A percentile compares a stretch with the other conserved stretches of the same genome.
phyloP scores from a whole-genome alignment of 2,797 vertebrate genomes.

The Acipenser oxyrinchus region DNA sequence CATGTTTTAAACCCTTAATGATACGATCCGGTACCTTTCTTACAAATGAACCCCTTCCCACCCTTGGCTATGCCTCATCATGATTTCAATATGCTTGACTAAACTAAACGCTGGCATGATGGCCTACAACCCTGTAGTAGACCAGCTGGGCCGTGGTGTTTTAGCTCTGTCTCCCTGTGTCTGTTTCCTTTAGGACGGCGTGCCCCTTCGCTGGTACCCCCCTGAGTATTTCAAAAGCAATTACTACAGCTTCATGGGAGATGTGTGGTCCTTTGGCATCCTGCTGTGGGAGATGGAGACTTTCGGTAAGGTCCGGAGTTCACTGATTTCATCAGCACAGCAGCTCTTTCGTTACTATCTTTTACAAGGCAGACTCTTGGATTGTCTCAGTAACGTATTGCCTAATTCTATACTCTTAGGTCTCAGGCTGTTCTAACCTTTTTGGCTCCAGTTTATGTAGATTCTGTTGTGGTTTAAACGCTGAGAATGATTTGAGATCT shows the following conservation, averaged over 20 bases:
- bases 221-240: conserved; percentile 63
- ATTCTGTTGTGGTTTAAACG: too few species aligned
- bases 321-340: neutral
- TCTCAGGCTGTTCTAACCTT: neutral
- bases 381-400: neutral
- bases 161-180: neutral
- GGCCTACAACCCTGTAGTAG: neutral
- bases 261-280: conserved; percentile 62
- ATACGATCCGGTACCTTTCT: neutral
- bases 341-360: too few species aligned
- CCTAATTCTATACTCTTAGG: neutral
- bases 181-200: conserved; percentile 38
- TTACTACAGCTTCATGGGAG: conserved; percentile 63
- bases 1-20: too few species aligned
- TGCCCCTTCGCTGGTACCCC: conserved; percentile 66
- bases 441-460: neutral
- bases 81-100: too few species aligned
- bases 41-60: too few species aligned
- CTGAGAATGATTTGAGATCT: too few species aligned
- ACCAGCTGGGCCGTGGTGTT: neutral
- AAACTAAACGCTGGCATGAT: neutral
- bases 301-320: conserved; percentile 48
- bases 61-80: too few species aligned
- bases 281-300: conserved; percentile 65
- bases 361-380: neutral